phyloP scores from a whole-genome alignment of 2,888 invertebrate species.

The Parthenolecanium corni region DNA sequence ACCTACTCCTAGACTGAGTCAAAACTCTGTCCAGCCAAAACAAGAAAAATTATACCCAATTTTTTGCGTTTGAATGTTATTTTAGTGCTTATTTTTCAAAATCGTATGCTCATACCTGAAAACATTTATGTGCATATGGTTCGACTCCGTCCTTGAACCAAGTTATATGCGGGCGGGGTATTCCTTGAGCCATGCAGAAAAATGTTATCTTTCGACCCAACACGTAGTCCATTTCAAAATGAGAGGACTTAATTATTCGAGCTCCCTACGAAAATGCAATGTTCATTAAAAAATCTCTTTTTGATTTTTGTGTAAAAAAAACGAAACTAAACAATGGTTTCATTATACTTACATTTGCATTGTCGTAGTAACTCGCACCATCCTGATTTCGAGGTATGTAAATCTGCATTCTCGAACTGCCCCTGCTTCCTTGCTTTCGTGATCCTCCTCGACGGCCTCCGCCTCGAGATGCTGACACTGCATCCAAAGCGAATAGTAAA shows the following conservation, averaged over 20 bases:
- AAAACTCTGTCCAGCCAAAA: too few relatives aligned
- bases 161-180: constrained; percentile 59
- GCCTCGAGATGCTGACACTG: constrained; percentile 33
- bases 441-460: constrained; percentile 36
- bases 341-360: constrained; percentile 48
- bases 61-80: too few relatives aligned
- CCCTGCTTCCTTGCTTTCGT: constrained; percentile 38
- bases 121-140: constrained; percentile 56
- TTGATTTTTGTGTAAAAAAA: not conserved
- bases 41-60: too few relatives aligned
- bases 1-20: too few relatives aligned
- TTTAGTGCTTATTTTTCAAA: too few relatives aligned
- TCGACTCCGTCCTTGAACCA: constrained; percentile 70
- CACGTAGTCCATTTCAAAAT: constrained; percentile 60
- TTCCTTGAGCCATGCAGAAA: constrained; percentile 60
- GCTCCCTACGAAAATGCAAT: constrained; percentile 53
- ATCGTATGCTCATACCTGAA: constrained; percentile 43
- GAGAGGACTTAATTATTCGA: constrained; percentile 55
- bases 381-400: constrained; percentile 48
- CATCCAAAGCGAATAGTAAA: constrained; percentile 25
- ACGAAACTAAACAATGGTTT: too few relatives aligned
- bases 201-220: constrained; percentile 63
- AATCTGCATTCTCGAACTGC: constrained; percentile 45
- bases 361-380: constrained; percentile 49
- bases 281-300: not conserved